Evolutionary conservation across 2,113 vertebrate genomes (phyloP), one percentile per base, ranked within the genome.

Genomic region (Ciconia maguari): DNA sequence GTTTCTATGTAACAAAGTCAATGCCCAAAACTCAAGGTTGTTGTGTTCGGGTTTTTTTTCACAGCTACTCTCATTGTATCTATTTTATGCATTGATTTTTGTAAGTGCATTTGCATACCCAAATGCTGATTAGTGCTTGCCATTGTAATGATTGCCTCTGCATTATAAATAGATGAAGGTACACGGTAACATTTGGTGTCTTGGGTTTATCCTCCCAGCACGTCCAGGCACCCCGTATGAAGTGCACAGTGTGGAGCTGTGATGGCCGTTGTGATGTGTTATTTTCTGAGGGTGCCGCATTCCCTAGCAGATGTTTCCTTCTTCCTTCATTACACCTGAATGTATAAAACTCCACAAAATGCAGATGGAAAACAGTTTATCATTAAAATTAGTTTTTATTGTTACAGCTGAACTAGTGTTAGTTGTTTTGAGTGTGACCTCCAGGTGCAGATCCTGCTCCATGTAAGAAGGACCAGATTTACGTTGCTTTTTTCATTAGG

Each of bases 251-350:
- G n/a, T 77, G 66, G 66, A 68, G 32, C n/a, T 46, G 60, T 32
- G 64, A 15, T 0, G 22, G 21, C 58, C 4, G 0, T 22, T 36
- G 14, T n/a, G 58, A n/a, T 70, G 25, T 41, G 80, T 3, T 52
- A 1, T 75, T 89, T 94, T 42, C 74, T 79, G 91, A 68, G 72
- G 21, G n/a, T 84, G 65, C 72, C 78, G 64, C 55, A 13, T 79
- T 94, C 86, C 60, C 77, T 75, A 9, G 83, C 91, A 97, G 91
- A 75, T 96, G 94, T 87, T 87, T 66, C 44, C 74, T 89, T 60
- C 77, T 95, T 94, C 89, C 87, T 66, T 91, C 83, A 44, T 89
- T 96, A 79, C 91, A 94, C 87, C 87, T 89, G 69, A 71, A 51
- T 7, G 52, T 75, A 10, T 21, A 57, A 75, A 92, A 74, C 38